phyloP scores from a whole-genome alignment of 2,888 invertebrate species.

The Apodemia duryi region DNA sequence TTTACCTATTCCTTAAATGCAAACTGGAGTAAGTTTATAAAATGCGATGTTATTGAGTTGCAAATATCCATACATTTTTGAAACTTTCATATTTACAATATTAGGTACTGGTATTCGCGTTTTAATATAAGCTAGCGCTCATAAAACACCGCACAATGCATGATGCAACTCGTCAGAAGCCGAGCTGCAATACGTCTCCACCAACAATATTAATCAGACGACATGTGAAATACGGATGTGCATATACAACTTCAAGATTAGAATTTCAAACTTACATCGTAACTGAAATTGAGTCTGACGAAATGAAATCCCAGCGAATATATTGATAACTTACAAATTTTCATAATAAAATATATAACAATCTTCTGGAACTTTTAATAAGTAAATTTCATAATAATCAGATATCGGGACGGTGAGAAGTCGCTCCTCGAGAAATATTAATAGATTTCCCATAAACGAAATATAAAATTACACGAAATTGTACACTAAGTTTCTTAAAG shows the following conservation, averaged over 20 bases:
- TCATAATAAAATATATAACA: not conserved
- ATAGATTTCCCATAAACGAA: too few relatives aligned
- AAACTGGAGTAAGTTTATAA: too few relatives aligned
- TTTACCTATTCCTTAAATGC: too few relatives aligned
- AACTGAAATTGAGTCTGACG: conserved; percentile 64
- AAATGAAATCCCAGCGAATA: conserved; percentile 35
- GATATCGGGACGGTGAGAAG: too few relatives aligned
- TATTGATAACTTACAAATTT: conserved; percentile 1
- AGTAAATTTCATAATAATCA: too few relatives aligned
- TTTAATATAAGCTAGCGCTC: conserved; percentile 8
- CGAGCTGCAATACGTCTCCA: conserved; percentile 39
- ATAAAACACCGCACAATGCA: conserved; percentile 22
- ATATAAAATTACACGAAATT: too few relatives aligned
- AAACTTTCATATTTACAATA: not conserved
- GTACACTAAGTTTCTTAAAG: too few relatives aligned
- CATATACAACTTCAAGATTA: conserved; percentile 62
- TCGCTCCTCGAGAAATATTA: too few relatives aligned
- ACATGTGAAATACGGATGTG: conserved; percentile 54
- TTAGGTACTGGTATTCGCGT: not conserved
- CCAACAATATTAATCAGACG: conserved; percentile 66
- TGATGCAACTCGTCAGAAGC: conserved; percentile 51
- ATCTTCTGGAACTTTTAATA: too few relatives aligned
- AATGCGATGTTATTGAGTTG: too few relatives aligned
- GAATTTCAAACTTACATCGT: conserved; percentile 54
- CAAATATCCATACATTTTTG: not conserved